Base-by-base conservation (phyloP, 30 jellyfish, hydroid and myxozoan genomes). In the Cassiopea andromeda region DNA sequence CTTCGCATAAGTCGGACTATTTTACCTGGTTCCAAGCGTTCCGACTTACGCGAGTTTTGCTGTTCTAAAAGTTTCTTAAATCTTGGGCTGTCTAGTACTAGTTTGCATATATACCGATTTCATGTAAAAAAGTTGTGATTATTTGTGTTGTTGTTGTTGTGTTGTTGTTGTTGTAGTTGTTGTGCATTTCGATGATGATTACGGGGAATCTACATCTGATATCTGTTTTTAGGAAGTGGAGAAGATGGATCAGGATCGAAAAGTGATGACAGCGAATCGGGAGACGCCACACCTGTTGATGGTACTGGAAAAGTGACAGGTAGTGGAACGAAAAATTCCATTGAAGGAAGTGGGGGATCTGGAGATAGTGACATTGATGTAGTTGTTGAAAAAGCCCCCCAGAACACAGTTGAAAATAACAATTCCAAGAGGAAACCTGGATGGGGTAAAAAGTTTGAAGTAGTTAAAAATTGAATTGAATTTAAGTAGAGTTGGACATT, bases 211-310 rank as follows among this genome's bases (percentile, higher is more conserved):
- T 54, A 10, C 12, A 54, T 3, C 7, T 64, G 73, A 9, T 64
- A 58, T 64, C 15, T 64, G 43, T 64, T 64, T 64, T 13, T 17
- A 70, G 79, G 79, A 27, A 70, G 79, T 16, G 79, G 79, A 70
- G 79, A 64, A 5, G 73, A 27, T 64, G 73, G 43, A 2, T 13
- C 73, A 64, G 73, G 58, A 70, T 27, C 79, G 54, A 66, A 27
- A 27, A 2, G 8, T 66, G 79, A 27, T 54, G 54, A 70, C 16
- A 70, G 4, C 79, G 79, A 70, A 70, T 43, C 79, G 3, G 79
- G 79, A 43, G 79, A 70, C 79, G 16, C 43, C 27, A 64, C 73
- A 17, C 15, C 73, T 2, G 73, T 4, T 27, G 73, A 17, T 64
- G 73, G 73, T 17, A 64, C 38, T 17, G 73, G 73, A 64, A 13